A percentile compares a stretch with the other conserved stretches of the same genome.
Conservation (phyloP, 2,113 vertebrate genomes). For the Dissostichus mawsoni region DNA sequence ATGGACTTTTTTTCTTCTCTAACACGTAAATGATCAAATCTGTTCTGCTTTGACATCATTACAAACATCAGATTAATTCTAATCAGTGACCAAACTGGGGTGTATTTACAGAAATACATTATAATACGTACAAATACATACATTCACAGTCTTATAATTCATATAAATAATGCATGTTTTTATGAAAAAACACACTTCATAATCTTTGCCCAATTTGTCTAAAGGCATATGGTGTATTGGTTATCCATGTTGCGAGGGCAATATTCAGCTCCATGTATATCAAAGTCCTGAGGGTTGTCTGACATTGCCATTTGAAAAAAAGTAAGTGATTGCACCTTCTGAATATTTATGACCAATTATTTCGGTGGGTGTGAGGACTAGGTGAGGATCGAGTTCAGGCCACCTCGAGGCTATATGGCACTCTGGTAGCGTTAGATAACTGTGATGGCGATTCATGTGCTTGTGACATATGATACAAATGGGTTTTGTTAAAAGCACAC, state of each 20-base stretch:
- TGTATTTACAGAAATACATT: not conserved
- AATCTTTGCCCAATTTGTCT: not conserved
- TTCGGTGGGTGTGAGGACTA: not conserved
- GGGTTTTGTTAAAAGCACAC: not conserved
- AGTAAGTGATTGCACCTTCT: constrained; percentile 19
- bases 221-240: constrained; percentile 32
- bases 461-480: not conserved
- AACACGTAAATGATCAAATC: not conserved
- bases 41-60: not conserved
- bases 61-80: not conserved
- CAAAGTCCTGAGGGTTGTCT: constrained; percentile 14
- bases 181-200: not conserved
- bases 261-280: not conserved
- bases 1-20: not conserved
- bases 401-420: not conserved
- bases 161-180: not conserved
- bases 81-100: not conserved
- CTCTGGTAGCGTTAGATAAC: not conserved
- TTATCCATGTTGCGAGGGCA: not conserved
- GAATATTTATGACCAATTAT: constrained; percentile 62
- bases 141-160: not conserved
- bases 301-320: constrained; percentile 4
- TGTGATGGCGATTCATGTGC: not conserved
- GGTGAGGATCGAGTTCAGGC: not conserved
- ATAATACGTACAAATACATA: not conserved